Evolutionary conservation across 2,888 invertebrate species (phyloP).

Genomic region (Agrotis ipsilon): DNA sequence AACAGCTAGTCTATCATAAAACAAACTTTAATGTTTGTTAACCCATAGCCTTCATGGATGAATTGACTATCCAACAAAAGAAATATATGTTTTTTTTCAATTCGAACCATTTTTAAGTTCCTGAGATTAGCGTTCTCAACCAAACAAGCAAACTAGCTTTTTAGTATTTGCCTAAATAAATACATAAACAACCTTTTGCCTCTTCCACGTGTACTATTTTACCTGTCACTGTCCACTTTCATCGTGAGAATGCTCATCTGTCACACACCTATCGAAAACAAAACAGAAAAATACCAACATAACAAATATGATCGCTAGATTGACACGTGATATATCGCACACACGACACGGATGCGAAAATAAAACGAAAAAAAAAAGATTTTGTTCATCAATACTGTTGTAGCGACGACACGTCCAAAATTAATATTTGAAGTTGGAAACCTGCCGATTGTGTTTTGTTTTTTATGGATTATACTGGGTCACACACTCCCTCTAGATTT

Average conservation of each 20-base stretch:
- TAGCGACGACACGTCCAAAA: conserved; percentile 5
- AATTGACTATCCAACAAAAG: too few species aligned
- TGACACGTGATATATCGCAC: conserved; percentile 13
- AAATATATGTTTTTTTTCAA: too few species aligned
- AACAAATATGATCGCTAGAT: conserved; percentile 27
- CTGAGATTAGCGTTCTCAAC: too few species aligned
- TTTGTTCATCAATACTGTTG: conserved; percentile 10
- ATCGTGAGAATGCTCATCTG: not conserved
- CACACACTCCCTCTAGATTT: too few species aligned
- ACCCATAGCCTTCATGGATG: too few species aligned
- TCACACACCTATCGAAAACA: not conserved
- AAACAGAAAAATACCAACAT: not conserved
- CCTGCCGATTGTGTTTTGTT: not conserved
- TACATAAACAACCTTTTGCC: too few species aligned
- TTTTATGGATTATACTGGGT: not conserved
- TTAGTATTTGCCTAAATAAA: too few species aligned
- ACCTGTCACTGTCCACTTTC: not conserved
- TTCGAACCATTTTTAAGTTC: too few species aligned
- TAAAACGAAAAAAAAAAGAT: conserved; percentile 9
- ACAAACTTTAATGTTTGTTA: too few species aligned
- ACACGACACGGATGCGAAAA: conserved; percentile 23
- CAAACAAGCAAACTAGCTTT: too few species aligned
- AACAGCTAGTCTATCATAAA: too few species aligned
- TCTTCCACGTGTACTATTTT: too few species aligned
- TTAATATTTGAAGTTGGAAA: conserved; percentile 21